Conservation (phyloP, 2,797 vertebrate species). For the Emydoidea blandingii region DNA sequence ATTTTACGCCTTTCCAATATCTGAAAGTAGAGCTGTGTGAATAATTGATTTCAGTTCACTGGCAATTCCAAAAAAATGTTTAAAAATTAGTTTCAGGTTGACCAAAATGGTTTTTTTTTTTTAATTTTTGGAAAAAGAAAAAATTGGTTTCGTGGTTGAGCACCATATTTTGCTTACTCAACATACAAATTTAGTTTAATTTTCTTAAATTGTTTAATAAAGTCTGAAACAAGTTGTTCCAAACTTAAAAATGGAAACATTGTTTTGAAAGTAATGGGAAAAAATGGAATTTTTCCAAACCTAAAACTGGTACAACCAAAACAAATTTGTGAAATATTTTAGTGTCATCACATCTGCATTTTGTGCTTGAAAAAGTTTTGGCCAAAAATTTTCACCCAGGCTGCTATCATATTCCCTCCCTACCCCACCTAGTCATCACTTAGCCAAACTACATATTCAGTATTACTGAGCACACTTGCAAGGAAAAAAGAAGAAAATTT, state of each 20-base stretch:
- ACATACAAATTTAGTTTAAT: not conserved
- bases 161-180: not conserved
- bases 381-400: not conserved
- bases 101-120: not conserved
- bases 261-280: not conserved
- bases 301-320: not conserved
- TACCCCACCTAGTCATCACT: not conserved
- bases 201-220: not conserved
- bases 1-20: not conserved
- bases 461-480: not conserved
- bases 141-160: not conserved
- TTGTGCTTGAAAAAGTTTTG: not conserved
- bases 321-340: no score
- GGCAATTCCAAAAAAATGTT: not conserved
- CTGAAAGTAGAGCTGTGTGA: not conserved
- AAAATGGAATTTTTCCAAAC: not conserved
- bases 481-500: not conserved
- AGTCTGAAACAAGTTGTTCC: not conserved
- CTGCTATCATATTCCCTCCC: not conserved
- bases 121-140: not conserved
- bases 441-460: not conserved
- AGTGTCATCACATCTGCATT: not conserved
- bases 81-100: not conserved
- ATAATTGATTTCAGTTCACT: not conserved
- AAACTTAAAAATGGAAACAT: not conserved